Evolutionary conservation across 2,797 vertebrate species (phyloP), one percentile per base, ranked within the genome.

Genomic region (Ctenochaetus hawaiiensis): DNA sequence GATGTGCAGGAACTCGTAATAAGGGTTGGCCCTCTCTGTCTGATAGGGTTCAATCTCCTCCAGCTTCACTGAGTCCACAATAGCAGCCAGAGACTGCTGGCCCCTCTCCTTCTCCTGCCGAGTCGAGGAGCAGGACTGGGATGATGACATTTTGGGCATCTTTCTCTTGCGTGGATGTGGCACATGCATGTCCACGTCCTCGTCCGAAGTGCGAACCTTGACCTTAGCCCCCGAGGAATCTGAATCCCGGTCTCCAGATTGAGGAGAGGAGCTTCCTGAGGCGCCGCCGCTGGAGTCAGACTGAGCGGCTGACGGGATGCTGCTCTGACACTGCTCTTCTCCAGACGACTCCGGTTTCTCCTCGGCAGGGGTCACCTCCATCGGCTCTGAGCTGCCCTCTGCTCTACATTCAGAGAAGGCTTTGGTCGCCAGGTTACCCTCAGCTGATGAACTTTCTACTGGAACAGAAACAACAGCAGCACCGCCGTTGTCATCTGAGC

Each of bases 1-100:
- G 92, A 99, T 99, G 90, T 99, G 98, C 87, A 99, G 93, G 85
- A 97, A 99, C 84, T 99, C 98, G 78, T 99, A 99, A 91, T 99
- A 99, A 0, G 98, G 98, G 94, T 99, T 99, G 82, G 98, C 97
- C 64, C 98, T 94, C 85, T 99, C 98, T 0, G 98, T 98, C 93
- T 97, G 98, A 85, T 99, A 99, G 1, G 98, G 98, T 77, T 99
- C 92, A 26, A 99, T 99, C 93, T 99, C 98, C 90, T 99, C 98
- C 72, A 99, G 95, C 92, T 99, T 99, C 53, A 99, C 91, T 22
- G 98, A 96, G 90, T 99, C 98, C 86, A 99, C 98, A 1, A 99
- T 92, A 22, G 97, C 97, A 16, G 98, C 98, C 57, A 99, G 90
- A 0, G 98, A 99, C 90, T 98, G 97, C 87, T 99, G 98, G 3